Percentiles rank a stretch among this genome's conserved stretches.
phyloP scores from a whole-genome alignment of 1,140 invertebrate genomes.

The Paraescarpia echinospica region DNA sequence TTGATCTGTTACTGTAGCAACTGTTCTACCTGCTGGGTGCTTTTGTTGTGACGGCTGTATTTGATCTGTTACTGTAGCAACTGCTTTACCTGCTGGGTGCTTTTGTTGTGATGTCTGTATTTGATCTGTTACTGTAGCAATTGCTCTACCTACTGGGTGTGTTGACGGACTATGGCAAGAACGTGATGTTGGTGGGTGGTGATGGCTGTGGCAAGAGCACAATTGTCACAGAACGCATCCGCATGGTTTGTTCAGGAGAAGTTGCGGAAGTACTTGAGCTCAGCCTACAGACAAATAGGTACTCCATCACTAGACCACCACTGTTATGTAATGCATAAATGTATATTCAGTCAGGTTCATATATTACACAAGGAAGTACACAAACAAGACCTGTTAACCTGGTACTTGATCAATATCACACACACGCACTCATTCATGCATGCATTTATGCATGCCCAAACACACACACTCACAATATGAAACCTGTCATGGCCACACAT shows the following conservation, averaged over 20 bases:
- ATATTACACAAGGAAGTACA: neutral
- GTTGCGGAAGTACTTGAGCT: constrained; percentile 56
- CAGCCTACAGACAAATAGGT: constrained; percentile 54
- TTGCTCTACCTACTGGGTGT: constrained; percentile 45
- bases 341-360: neutral
- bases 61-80: no score
- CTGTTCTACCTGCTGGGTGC: constrained; percentile 46
- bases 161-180: constrained; percentile 50
- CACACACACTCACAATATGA: no score
- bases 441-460: no score
- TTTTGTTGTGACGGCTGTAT: constrained; percentile 27
- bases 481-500: no score
- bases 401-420: no score
- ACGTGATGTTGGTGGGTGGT: constrained; percentile 55
- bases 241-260: constrained; percentile 57
- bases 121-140: constrained; percentile 38
- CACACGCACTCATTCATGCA: no score
- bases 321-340: neutral
- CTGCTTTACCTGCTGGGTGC: neutral
- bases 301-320: neutral
- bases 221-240: constrained; percentile 54
- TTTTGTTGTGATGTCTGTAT: neutral
- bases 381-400: no score
- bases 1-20: constrained; percentile 43
- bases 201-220: constrained; percentile 57